A percentile compares a stretch with the other conserved stretches of the same genome.
These are phyloP conservation scores for Piezodorus guildinii DNA, from an alignment of 1,140 invertebrate genomes.

Conservation along the genomic window DNA sequence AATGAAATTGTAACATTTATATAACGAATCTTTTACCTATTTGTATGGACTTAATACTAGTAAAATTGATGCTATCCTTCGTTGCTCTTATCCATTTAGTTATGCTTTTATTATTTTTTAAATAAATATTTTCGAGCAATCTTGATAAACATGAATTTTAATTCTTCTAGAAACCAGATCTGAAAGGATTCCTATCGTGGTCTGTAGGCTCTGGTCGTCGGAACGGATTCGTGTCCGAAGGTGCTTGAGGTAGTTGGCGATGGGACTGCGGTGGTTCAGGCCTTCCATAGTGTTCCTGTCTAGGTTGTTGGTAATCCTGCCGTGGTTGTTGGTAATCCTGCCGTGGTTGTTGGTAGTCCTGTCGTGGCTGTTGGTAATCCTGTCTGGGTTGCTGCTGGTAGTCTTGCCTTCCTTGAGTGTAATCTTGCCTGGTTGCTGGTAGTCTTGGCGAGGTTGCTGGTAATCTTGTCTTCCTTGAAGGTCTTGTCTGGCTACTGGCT, in stretches of 20 bases:
- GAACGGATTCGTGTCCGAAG: conserved; percentile 43
- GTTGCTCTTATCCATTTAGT: neutral
- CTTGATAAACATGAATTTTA: no score
- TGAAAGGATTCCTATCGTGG: conserved; percentile 39
- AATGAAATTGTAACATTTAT: no score
- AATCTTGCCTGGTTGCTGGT: neutral
- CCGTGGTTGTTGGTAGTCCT: neutral
- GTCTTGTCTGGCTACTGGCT: neutral
- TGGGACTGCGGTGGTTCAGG: conserved; percentile 31
- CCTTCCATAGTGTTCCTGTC: conserved; percentile 33
- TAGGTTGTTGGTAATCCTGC: conserved; percentile 23
- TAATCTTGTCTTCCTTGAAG: neutral
- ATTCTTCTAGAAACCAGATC: conserved; percentile 24
- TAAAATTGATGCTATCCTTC: neutral
- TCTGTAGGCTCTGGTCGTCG: conserved; percentile 31
- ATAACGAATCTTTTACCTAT: no score
- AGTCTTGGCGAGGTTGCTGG: conserved; percentile 24
- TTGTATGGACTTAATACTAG: no score
- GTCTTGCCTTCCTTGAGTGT: neutral
- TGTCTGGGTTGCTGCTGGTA: conserved; percentile 28
- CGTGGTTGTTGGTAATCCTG: neutral
- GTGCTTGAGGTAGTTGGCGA: conserved; percentile 24
- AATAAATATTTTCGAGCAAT: no score
- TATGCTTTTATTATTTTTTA: neutral
- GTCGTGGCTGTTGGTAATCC: neutral